Percentiles rank a stretch among this genome's conserved stretches.
These are phyloP conservation scores for Odontomachus brunneus DNA, from an alignment of 1,140 invertebrate species.

Conservation along the genomic window DNA sequence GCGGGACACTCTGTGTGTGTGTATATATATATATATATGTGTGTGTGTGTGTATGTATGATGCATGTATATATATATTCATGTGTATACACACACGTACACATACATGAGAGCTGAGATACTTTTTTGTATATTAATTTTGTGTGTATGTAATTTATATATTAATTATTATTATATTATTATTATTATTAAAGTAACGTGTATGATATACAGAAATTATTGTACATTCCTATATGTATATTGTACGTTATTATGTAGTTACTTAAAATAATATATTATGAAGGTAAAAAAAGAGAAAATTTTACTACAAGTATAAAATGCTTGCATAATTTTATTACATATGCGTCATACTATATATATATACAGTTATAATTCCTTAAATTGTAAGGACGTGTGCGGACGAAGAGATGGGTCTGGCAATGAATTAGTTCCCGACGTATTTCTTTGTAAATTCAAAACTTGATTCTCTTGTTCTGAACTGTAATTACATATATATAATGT, in stretches of 20 bases:
- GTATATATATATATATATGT: too few relatives aligned
- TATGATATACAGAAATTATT: conserved; percentile 16
- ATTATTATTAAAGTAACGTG: background rate
- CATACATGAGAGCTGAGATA: background rate
- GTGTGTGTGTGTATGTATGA: too few relatives aligned
- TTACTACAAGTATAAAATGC: conserved; percentile 18
- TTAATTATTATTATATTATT: too few relatives aligned
- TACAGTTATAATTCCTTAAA: conserved; percentile 57
- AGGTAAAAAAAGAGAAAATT: conserved; percentile 9
- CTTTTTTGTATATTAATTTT: too few relatives aligned
- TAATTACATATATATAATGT: conserved; percentile 7
- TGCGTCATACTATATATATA: background rate
- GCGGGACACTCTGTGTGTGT: too few relatives aligned
- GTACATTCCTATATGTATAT: background rate
- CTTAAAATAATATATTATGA: background rate
- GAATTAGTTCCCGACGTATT: conserved; percentile 68
- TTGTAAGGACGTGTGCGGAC: conserved; percentile 73
- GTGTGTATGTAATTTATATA: too few relatives aligned
- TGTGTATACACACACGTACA: background rate
- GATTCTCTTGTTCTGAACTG: conserved; percentile 42
- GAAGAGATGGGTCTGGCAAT: conserved; percentile 72
- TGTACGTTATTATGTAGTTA: conserved; percentile 3
- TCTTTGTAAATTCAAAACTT: conserved; percentile 36
- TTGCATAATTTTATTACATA: conserved; percentile 18
- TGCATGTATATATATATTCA: background rate